Base-by-base conservation (phyloP, 2,888 invertebrate genomes). In the Watsonalla cultraria region DNA sequence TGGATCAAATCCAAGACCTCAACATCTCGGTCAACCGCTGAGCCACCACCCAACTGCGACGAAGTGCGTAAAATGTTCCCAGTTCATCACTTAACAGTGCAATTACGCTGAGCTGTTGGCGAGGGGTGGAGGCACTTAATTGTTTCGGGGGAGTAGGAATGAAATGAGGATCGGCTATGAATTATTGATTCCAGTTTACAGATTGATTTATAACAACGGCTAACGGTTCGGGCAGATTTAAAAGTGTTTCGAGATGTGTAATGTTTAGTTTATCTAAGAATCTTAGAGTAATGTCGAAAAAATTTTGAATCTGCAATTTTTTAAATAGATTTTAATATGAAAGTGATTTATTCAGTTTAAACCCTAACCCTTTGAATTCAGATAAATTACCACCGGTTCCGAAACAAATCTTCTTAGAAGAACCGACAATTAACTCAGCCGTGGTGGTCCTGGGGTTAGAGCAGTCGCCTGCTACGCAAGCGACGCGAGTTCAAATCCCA, bases 51-150 rank as follows among this genome's bases (percentile, higher is more conserved):
- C 42, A 42, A 42, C 5, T 68, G 68, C 65, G 61, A 62, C 64
- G 62, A 64, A 83, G 84, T 80, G 79, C 84, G 87, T 86, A 82
- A 90, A 89, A 87, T 88, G 89, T 85, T 83, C 82, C 70, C 78
- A 49, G 49, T 62, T 68, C 73, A 70, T 65, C 72, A 70, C 72
- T 72, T 83, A 82, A 84, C 79, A 74, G 75, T 74, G 87, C 85
- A 86, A 89, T 89, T 86, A 87, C 83, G 70, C 66, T 55, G 70
- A 73, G 72, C 78, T 77, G 77, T 72, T 76, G 67, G 78, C 49
- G 66, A 66, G 66, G 66, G 66, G 67, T 54, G 66, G 70, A 68
- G 65, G 63, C 73, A 68, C 80, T 84, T 87, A 88, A 88, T 87
- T 84, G 86, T 84, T 82, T 75, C 70, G 64, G 67, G 72, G 76